phyloP scores from a whole-genome alignment of 2,797 vertebrate genomes.

The Tarsius wallacei region DNA sequence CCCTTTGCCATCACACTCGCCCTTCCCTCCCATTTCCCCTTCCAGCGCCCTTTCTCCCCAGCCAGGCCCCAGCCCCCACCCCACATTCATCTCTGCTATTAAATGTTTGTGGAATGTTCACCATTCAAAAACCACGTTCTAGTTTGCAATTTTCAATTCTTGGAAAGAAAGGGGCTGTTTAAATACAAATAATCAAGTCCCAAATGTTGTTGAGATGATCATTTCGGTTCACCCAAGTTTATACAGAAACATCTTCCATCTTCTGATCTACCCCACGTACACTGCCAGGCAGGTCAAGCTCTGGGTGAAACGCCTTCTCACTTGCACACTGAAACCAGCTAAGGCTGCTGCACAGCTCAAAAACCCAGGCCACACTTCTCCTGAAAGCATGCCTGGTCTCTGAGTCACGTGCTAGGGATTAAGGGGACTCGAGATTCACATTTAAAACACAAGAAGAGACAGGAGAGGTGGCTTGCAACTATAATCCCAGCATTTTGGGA shows the following conservation, averaged over 20 bases:
- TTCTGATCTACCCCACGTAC: neutral
- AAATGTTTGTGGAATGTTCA: neutral
- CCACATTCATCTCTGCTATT: neutral
- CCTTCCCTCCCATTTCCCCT: neutral
- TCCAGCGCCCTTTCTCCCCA: neutral
- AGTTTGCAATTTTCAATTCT: neutral
- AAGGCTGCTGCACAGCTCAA: neutral
- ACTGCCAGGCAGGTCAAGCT: neutral
- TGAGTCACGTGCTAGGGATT: neutral
- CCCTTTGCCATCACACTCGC: neutral
- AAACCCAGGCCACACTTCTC: neutral
- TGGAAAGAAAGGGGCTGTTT: neutral
- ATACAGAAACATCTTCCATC: neutral
- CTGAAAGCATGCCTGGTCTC: neutral
- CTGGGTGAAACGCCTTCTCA: neutral
- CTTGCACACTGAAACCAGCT: neutral
- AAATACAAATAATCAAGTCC: neutral
- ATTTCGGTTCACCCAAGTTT: neutral
- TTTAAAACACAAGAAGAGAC: neutral
- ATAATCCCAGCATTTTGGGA: too few species aligned
- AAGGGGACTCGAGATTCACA: neutral
- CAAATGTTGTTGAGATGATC: neutral
- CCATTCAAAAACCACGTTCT: neutral
- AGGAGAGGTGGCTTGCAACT: too few species aligned
- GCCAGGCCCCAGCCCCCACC: neutral